phyloP scores from a whole-genome alignment of 2,888 invertebrate species.

The Eulithis testata region DNA sequence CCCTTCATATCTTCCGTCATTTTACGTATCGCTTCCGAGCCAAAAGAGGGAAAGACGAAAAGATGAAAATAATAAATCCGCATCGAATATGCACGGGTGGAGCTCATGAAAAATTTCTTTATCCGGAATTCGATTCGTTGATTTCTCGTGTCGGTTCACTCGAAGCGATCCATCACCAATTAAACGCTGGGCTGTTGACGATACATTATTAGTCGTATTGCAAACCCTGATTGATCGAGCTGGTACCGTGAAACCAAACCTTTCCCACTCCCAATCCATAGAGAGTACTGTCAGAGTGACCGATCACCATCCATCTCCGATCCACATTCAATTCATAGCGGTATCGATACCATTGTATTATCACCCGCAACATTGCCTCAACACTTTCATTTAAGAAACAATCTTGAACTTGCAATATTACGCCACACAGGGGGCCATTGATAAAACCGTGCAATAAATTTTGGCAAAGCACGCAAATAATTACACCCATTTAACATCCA shows the following conservation, averaged over 20 bases:
- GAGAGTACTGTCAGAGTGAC: slow-evolving; percentile 69
- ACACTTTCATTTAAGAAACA: slow-evolving; percentile 46
- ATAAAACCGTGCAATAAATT: slow-evolving; percentile 61
- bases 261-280: slow-evolving; percentile 57
- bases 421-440: slow-evolving; percentile 50
- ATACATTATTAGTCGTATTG: slow-evolving; percentile 76
- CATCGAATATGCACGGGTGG: slow-evolving; percentile 78
- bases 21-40: slow-evolving; percentile 82
- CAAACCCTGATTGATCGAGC: slow-evolving; percentile 78
- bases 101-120: slow-evolving; percentile 66
- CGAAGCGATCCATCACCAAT: slow-evolving; percentile 79
- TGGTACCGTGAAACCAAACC: slow-evolving; percentile 58
- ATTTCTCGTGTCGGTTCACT: slow-evolving; percentile 61
- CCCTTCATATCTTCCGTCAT: slow-evolving; percentile 82
- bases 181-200: slow-evolving; percentile 77
- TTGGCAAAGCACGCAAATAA: slow-evolving; percentile 57
- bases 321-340: slow-evolving; percentile 53
- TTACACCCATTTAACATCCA: slow-evolving; percentile 64
- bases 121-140: slow-evolving; percentile 59
- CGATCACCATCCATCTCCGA: slow-evolving; percentile 57
- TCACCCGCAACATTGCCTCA: slow-evolving; percentile 46
- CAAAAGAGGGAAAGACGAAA: slow-evolving; percentile 76
- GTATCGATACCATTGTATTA: slow-evolving; percentile 46
- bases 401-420: slow-evolving; percentile 55
- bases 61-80: slow-evolving; percentile 83